Conservation (phyloP, 2,888 invertebrate genomes). For the Aphodius granarius region DNA sequence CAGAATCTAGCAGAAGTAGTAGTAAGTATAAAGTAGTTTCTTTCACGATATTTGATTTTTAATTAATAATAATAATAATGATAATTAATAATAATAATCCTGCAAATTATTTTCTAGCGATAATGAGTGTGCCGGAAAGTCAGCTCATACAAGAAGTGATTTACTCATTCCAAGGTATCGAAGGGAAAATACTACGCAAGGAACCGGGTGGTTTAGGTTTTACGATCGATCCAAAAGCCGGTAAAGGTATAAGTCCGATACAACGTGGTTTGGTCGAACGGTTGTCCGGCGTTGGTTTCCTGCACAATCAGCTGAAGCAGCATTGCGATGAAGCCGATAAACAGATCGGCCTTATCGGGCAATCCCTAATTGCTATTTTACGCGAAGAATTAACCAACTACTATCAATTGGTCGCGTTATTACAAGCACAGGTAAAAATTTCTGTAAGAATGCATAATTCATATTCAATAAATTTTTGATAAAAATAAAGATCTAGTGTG, state of each 20-base stretch:
- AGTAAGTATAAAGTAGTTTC: slow-evolving; percentile 25
- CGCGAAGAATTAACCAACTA: slow-evolving; percentile 85
- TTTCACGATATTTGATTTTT: background rate
- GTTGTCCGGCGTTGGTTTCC: slow-evolving; percentile 80
- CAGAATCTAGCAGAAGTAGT: slow-evolving; percentile 29
- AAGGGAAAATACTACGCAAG: slow-evolving; percentile 72
- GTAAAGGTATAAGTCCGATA: slow-evolving; percentile 56
- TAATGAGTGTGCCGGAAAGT: slow-evolving; percentile 50
- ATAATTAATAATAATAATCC: slow-evolving; percentile 1
- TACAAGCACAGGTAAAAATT: slow-evolving; percentile 82
- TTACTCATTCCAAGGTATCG: slow-evolving; percentile 86
- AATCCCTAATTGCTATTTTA: slow-evolving; percentile 83
- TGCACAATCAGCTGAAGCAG: slow-evolving; percentile 77
- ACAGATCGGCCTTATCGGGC: slow-evolving; percentile 72
- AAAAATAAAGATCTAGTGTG: background rate
- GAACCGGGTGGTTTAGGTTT: slow-evolving; percentile 65
- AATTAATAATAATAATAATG: slow-evolving; percentile 25
- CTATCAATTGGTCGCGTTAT: slow-evolving; percentile 82
- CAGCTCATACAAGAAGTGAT: slow-evolving; percentile 76
- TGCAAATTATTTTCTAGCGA: slow-evolving; percentile 19
- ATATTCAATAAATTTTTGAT: no score
- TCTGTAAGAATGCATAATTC: no score
- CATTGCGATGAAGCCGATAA: slow-evolving; percentile 75
- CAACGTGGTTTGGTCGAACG: slow-evolving; percentile 69
- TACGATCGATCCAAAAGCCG: slow-evolving; percentile 61